phyloP scores from a whole-genome alignment of 2,797 vertebrate genomes.

The Acipenser oxyrinchus region DNA sequence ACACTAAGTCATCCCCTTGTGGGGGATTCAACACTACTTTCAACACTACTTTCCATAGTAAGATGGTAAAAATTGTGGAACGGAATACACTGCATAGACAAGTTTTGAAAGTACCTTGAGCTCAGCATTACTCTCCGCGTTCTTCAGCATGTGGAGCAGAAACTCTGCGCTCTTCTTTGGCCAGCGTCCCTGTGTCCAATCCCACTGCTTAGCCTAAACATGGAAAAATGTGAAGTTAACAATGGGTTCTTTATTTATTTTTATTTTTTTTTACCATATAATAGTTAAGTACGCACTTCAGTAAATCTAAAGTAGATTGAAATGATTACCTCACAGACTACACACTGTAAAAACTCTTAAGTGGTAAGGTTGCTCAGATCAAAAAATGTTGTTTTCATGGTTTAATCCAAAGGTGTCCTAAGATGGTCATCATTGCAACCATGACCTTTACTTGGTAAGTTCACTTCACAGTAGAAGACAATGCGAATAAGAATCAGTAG shows the following conservation, averaged over 20 bases:
- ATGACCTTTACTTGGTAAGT: neutral
- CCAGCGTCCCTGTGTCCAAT: constrained; percentile 95
- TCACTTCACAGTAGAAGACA: no score
- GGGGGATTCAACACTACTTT: constrained; percentile 39
- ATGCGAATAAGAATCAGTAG: no score
- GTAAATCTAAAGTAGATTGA: neutral
- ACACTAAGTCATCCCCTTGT: neutral
- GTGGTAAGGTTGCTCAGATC: constrained; percentile 53
- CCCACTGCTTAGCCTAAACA: constrained; percentile 85
- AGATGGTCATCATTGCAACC: constrained; percentile 72
- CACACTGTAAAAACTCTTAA: fast-evolving
- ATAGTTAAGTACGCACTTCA: fast-evolving
- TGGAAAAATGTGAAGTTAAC: neutral
- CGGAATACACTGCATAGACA: neutral
- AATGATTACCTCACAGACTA: fast-evolving
- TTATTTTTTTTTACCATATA: neutral
- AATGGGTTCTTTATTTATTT: neutral
- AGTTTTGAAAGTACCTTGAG: constrained; percentile 69
- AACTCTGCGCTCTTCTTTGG: constrained; percentile 96
- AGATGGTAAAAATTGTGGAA: neutral
- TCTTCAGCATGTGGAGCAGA: constrained; percentile 94
- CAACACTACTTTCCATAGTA: constrained; percentile 24
- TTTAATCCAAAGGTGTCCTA: constrained; percentile 82
- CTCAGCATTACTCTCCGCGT: constrained; percentile 94
- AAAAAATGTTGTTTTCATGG: constrained; percentile 54